Base-by-base conservation (phyloP, 2,888 invertebrate genomes). In the Tolmerus cingulatus region DNA sequence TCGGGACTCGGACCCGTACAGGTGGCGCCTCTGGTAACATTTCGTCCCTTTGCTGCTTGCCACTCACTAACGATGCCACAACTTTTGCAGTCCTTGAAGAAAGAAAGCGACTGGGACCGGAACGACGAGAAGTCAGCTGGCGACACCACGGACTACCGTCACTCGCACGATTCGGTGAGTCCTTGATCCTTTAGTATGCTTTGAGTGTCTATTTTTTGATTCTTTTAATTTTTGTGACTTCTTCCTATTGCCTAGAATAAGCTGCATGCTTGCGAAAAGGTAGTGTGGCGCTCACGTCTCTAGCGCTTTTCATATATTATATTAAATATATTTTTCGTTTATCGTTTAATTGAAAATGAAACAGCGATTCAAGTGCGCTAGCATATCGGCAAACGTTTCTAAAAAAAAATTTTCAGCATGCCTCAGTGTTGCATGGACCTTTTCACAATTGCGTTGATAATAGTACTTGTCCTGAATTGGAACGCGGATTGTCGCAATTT, bases 61-160 rank as follows among this genome's bases (percentile, higher is more conserved):
- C 19, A 16, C 37, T 43, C 76, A n/a, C 30, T 57, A 57, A 82
- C 23, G 19, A 46, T 76, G 30, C 27, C 51, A 46, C 43, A 46
- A 27, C 51, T 81, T 55, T 81, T 90, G 87, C 94, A 97, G 97
- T 97, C 97, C 89, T 93, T 97, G 91, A 97, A 97, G 93, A 97
- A 97, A 93, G 97, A 97, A 94, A 95, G 96, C 90, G 97, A 97
- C 92, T 97, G 96, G 96, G 96, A 96, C 91, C 93, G 96, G 91
- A 95, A 95, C 90, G 97, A 97, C 90, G 97, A 97, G 87, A 96
- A 96, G 92, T 95, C 94, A 91, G 95, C 95, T 90, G 96, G 95
- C 89, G 97, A 97, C 93, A 95, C 95, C 89, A 94, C 95, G 86
- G 97, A 97, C 89, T 97, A 96, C 93, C 94, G 97, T 93, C 95